These are phyloP conservation scores for Mesocentrotus franciscanus DNA, from an alignment of 53 echinoderm and acorn worm species.

Conservation along the genomic window DNA sequence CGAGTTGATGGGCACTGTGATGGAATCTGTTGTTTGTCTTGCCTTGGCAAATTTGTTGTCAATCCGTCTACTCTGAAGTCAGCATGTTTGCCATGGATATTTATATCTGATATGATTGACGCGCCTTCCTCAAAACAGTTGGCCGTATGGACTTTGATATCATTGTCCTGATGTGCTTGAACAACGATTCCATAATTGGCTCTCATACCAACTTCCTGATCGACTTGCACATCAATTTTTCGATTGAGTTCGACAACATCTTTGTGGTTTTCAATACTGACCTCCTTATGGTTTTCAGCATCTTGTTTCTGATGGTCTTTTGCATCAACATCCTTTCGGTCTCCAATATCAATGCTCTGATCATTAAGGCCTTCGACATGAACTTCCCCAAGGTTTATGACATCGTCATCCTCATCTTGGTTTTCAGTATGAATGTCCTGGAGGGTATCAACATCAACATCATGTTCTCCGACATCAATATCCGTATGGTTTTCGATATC, in stretches of 20 bases:
- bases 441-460: too few species aligned
- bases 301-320: background rate
- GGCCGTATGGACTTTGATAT: background rate
- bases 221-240: too few species aligned
- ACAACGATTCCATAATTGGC: background rate
- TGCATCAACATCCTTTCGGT: background rate
- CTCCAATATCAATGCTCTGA: background rate
- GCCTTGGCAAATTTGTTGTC: background rate
- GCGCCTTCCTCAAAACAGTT: background rate
- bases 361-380: background rate
- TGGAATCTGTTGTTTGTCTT: background rate
- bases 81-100: background rate
- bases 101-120: background rate
- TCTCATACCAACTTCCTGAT: too few species aligned
- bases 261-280: background rate
- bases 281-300: background rate
- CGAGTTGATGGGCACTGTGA: background rate
- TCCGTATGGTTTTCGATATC: too few species aligned
- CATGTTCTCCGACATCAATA: too few species aligned
- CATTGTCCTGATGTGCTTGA: background rate
- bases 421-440: too few species aligned
- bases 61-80: background rate
- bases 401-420: too few species aligned
- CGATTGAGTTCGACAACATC: too few species aligned
- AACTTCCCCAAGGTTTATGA: background rate